Evolutionary conservation across 2,113 vertebrate species (phyloP), one percentile per base, ranked within the genome.

Genomic region (Cheirogaleus medius): DNA sequence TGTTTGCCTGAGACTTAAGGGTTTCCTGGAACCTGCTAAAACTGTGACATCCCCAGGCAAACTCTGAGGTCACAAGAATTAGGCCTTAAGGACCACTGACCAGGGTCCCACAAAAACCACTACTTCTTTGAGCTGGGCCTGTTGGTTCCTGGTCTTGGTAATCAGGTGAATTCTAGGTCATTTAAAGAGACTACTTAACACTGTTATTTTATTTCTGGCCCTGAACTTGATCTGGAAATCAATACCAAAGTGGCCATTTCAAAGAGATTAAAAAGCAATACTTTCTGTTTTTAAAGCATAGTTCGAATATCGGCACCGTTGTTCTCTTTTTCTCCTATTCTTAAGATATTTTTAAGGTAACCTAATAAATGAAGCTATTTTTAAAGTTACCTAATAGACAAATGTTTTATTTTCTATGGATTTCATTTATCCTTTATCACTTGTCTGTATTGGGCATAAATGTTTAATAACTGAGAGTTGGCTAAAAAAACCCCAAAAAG

Each of bases 271-370:
- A 87, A 76, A 92, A 63, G 37, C 63, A 71, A 32, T 47, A 21
- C 3, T 29, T 94, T 94, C 84, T 69, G n/a, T 74, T 86, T 95
- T 91, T 60, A 93, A 96, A 91, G 9, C 13, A 13, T 56, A 85
- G 47, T 63, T 88, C 71, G 42, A 66, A 49, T 47, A 69, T 25
- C 14, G 23, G 66, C 11, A 27, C 10, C 52, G 34, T 21, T 37
- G 42, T 17, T 73, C 27, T 71, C 25, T 81, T 83, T 77, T 60
- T n/a, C 7, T 83, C 8, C n/a, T 91, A 39, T 66, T 80, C 20
- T 87, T 64, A 66, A 85, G 56, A 34, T 91, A 63, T 54, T 68
- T 85, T 85, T 1, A 68, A 90, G 29, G 68, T 73, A 64, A 86
- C 7, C 42, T 54, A 42, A 80, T n/a, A 29, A 44, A 21, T 81